Evolutionary conservation across 1,140 invertebrate genomes (phyloP).

Genomic region (Leptinotarsa undecemlineata): DNA sequence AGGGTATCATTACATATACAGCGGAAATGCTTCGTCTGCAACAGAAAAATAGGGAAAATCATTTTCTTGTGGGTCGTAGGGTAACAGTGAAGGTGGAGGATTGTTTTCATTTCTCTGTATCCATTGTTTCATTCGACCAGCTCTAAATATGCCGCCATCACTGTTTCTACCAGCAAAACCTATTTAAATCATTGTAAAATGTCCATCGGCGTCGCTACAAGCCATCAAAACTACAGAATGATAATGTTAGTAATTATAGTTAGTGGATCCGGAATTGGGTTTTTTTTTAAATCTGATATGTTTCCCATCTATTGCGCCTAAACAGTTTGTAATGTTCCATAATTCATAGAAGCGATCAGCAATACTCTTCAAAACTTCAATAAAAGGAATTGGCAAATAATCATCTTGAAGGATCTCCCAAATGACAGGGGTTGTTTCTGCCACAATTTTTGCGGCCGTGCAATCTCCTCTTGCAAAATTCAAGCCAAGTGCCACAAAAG

Average conservation of each 20-base stretch:
- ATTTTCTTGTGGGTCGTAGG: not conserved
- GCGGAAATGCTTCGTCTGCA: slow-evolving; percentile 12
- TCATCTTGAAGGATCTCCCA: slow-evolving; percentile 7
- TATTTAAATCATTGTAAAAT: slow-evolving; percentile 25
- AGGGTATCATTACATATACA: slow-evolving; percentile 25
- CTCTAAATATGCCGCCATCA: slow-evolving; percentile 30
- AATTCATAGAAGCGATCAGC: slow-evolving; percentile 25
- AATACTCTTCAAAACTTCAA: not conserved
- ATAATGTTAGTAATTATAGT: slow-evolving; percentile 26
- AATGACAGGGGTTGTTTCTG: slow-evolving; percentile 13
- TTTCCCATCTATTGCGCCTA: slow-evolving; percentile 16
- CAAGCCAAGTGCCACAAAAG: slow-evolving; percentile 1
- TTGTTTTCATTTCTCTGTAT: slow-evolving; percentile 22
- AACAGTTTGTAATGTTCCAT: slow-evolving; percentile 5
- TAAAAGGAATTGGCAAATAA: slow-evolving; percentile 11
- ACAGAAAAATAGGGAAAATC: slow-evolving; percentile 5
- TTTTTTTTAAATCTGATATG: slow-evolving; percentile 20
- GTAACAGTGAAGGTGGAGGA: slow-evolving; percentile 24
- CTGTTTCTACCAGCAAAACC: slow-evolving; percentile 30
- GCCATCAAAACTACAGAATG: slow-evolving; percentile 25
- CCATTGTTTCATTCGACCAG: slow-evolving; percentile 24
- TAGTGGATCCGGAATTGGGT: slow-evolving; percentile 19
- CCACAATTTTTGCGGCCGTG: slow-evolving; percentile 13
- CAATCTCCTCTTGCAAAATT: slow-evolving; percentile 12
- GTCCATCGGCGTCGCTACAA: slow-evolving; percentile 28